Percentiles rank a stretch among this genome's conserved stretches.
Evolutionary conservation across 2,113 vertebrate genomes (phyloP).

Genomic region (Atlantisia rogersi): DNA sequence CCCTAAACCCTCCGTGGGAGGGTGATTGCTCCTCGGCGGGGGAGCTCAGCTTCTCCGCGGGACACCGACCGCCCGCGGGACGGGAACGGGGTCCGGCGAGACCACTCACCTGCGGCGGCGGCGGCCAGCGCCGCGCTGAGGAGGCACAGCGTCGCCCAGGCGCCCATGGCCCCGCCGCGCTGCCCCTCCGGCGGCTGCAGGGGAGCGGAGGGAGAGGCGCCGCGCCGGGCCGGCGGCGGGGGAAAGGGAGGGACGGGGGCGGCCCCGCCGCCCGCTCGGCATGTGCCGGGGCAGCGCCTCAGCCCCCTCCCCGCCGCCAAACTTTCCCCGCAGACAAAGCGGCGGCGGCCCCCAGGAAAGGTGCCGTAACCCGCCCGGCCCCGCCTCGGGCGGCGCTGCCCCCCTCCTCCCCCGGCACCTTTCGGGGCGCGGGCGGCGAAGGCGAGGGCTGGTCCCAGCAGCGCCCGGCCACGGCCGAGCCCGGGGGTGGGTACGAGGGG

Average conservation of each 20-base stretch:
- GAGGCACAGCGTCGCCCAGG: neutral
- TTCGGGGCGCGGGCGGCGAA: neutral
- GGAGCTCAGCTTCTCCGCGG: neutral
- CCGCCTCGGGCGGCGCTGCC: neutral
- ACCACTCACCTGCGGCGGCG: constrained; percentile 1
- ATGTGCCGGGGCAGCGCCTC: neutral
- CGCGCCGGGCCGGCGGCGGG: neutral
- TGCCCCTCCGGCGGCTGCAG: neutral
- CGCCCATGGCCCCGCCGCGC: neutral
- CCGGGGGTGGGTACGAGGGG: no score
- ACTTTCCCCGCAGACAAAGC: constrained; percentile 44
- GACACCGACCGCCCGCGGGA: neutral
- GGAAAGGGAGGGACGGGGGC: no score
- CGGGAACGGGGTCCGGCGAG: neutral
- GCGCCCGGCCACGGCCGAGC: neutral
- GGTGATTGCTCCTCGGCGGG: no score
- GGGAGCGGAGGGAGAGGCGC: neutral
- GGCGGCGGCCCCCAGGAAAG: neutral
- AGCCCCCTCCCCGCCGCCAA: neutral
- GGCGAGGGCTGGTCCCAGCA: neutral
- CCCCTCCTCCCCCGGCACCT: neutral
- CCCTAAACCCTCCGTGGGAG: rapidly evolving
- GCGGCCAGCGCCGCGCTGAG: neutral
- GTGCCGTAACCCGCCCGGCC: neutral
- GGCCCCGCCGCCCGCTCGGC: neutral